Percentiles rank a stretch among this genome's conserved stretches.
Evolutionary conservation across 1,140 invertebrate species (phyloP).

Genomic region (Cherax destructor): DNA sequence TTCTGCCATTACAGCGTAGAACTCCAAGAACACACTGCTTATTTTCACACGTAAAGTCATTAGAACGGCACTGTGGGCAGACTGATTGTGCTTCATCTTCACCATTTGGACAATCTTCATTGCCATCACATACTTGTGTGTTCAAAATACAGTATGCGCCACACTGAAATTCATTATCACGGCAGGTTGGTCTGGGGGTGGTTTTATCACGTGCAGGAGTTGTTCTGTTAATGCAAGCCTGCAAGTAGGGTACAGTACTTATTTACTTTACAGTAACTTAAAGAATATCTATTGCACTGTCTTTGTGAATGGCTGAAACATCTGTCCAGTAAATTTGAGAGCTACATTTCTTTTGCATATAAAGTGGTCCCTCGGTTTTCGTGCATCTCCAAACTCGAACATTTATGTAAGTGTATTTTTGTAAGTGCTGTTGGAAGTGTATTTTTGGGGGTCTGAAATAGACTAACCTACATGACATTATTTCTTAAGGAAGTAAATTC

Average conservation of each 20-base stretch:
- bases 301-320: too few species aligned
- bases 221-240: not conserved
- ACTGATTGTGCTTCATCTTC: not conserved
- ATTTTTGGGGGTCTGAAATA: too few species aligned
- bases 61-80: not conserved
- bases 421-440: too few species aligned
- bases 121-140: not conserved
- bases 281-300: too few species aligned
- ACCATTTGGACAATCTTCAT: slow-evolving; percentile 2
- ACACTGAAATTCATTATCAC: slow-evolving; percentile 6
- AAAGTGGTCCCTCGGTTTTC: too few species aligned
- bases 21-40: not conserved
- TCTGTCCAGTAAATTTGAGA: too few species aligned
- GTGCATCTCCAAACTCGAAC: too few species aligned
- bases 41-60: not conserved
- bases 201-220: not conserved
- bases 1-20: not conserved
- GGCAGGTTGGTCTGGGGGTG: not conserved
- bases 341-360: too few species aligned
- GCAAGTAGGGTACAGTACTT: not conserved
- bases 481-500: too few species aligned
- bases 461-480: too few species aligned
- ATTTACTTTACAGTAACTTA: too few species aligned
- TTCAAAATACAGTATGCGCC: not conserved
- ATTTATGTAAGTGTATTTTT: too few species aligned